phyloP scores from a whole-genome alignment of 1,140 invertebrate species.

The Mizuhopecten yessoensis region DNA sequence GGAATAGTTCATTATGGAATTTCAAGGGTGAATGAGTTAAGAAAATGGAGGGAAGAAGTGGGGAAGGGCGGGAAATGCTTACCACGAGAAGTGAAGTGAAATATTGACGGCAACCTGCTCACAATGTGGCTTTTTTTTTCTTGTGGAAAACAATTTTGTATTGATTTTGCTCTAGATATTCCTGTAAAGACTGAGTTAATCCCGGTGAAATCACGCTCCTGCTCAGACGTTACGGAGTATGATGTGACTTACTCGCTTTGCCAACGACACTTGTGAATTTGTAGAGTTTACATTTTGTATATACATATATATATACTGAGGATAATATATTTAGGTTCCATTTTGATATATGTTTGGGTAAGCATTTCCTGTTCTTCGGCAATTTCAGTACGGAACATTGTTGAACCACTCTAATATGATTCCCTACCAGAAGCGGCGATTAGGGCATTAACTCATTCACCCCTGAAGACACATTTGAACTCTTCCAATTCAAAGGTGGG shows the following conservation, averaged over 20 bases:
- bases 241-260: slow-evolving; percentile 10
- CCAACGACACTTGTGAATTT: not conserved
- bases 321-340: not conserved
- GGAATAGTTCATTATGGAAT: too few relatives aligned
- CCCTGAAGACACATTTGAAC: too few relatives aligned
- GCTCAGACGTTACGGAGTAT: not conserved
- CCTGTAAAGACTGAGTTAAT: not conserved
- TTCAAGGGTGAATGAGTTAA: too few relatives aligned
- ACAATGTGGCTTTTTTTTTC: not conserved
- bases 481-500: too few relatives aligned
- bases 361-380: not conserved
- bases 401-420: too few relatives aligned
- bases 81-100: not conserved
- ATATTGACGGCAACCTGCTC: not conserved
- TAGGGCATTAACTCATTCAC: too few relatives aligned
- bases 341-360: not conserved
- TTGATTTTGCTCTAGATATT: not conserved
- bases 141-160: not conserved
- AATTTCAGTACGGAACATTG: too few relatives aligned
- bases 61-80: not conserved
- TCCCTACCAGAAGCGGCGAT: too few relatives aligned
- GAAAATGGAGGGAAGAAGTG: not conserved
- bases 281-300: not conserved
- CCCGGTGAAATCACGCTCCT: not conserved
- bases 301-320: not conserved